Evolutionary conservation across 2,888 invertebrate genomes (phyloP).

Genomic region (Apotomis turbidana): DNA sequence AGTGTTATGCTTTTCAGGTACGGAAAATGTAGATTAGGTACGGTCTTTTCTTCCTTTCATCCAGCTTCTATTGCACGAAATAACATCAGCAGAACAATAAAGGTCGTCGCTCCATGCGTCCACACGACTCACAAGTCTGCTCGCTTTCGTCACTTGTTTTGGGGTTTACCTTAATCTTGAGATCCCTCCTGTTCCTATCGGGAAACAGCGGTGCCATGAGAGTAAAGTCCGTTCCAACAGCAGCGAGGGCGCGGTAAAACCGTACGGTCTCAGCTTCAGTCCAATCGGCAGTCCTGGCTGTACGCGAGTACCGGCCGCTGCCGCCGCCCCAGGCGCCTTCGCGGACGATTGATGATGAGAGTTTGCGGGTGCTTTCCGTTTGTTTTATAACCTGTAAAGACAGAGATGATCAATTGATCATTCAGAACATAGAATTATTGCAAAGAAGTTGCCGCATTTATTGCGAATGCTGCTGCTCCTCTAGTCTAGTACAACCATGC

Average conservation of each 20-base stretch:
- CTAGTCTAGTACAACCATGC: too few species aligned
- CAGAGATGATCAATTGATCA: too few species aligned
- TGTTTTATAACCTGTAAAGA: constrained; percentile 88
- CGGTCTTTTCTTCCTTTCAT: too few species aligned
- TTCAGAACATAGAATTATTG: too few species aligned
- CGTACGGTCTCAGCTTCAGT: constrained; percentile 90
- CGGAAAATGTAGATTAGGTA: too few species aligned
- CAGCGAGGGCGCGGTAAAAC: constrained; percentile 95
- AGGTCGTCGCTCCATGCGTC: too few species aligned
- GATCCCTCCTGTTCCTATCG: not conserved
- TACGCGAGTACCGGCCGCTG: constrained; percentile 87
- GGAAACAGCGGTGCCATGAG: not conserved
- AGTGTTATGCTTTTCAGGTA: too few species aligned
- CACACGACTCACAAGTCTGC: too few species aligned
- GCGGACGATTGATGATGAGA: constrained; percentile 85
- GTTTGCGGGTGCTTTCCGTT: constrained; percentile 84
- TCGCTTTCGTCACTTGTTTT: too few species aligned
- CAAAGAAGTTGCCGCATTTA: too few species aligned
- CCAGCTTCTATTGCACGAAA: too few species aligned
- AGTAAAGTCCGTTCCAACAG: constrained; percentile 84
- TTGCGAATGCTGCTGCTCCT: too few species aligned
- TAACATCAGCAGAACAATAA: not conserved
- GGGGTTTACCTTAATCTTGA: not conserved
- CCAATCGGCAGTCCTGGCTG: constrained; percentile 90
- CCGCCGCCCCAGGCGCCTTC: constrained; percentile 84